Conservation (phyloP, 2,113 vertebrate species). For the Cryptoleucopteryx plumbea region DNA sequence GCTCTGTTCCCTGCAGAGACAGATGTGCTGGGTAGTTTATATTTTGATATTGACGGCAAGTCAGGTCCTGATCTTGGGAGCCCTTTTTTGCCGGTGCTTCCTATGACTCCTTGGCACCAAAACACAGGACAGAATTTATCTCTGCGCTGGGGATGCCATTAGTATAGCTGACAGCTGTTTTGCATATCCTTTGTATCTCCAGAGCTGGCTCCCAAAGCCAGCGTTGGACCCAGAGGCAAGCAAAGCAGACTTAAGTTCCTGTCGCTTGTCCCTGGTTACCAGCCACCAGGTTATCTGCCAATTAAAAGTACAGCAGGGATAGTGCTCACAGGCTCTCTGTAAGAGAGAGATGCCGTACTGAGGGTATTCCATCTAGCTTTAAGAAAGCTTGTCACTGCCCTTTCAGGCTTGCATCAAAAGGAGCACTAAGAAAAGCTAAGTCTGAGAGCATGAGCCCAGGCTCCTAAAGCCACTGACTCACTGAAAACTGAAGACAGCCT, state of each 20-base stretch:
- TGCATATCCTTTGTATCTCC: background rate
- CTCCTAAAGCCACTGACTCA: background rate
- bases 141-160: background rate
- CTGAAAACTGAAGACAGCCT: background rate
- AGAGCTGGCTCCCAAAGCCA: background rate
- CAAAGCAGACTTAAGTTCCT: background rate
- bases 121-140: background rate
- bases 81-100: background rate
- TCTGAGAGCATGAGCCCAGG: background rate
- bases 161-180: background rate
- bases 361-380: background rate
- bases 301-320: background rate
- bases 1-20: background rate
- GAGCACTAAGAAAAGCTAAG: background rate
- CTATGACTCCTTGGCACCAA: background rate
- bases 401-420: background rate
- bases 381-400: background rate
- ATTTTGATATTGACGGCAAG: background rate
- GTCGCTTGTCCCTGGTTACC: background rate
- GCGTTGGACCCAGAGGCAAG: background rate
- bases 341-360: background rate
- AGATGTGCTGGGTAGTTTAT: background rate
- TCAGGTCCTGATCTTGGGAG: background rate
- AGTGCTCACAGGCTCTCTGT: background rate
- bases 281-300: background rate